Base-by-base conservation (phyloP, 2,888 invertebrate species). In the Cyrtodaria siliqua region DNA sequence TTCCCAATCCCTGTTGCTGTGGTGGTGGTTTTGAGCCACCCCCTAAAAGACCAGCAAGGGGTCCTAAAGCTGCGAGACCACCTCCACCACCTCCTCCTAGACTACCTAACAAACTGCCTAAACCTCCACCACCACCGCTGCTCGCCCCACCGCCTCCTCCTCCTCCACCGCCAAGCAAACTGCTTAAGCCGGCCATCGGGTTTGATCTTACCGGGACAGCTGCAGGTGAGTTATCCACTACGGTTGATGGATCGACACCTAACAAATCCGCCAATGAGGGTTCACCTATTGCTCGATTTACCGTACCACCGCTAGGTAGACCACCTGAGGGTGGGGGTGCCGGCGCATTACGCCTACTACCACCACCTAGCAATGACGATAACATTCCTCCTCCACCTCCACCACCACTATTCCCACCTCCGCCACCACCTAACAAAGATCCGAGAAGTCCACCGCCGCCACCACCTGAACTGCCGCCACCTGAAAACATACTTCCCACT, bases 191-290 rank as follows among this genome's bases (percentile, higher is more conserved):
- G 8, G 62, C 61, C 16, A 73, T 1, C 24, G 79, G 79, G 40
- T 68, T 72, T 23, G 42, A 56, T 20, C 61, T 61, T 2, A 63
- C 53, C 4, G 73, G 67, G 16, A 56, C 60, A n/a, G 76, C 80
- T 61, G 26, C 33, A 6, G 80, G 76, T 2, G 40, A 20, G n/a
- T 27, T 52, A 16, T 53, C 68, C n/a, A 67, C 40, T 14, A 62
- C 76, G 12, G 70, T 67, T n/a, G 70, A 62, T 6, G 80, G 80
- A 64, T 80, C 80, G n/a, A 80, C 80, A 18, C 80, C 80, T 18
- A 80, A 67, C 23, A 80, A 53, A 59, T 80, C 80, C 12, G 73
- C 80, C 26, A 80, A 24, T 16, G 72, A 70, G 1, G 80, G 80
- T 56, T 80, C 80, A 18, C 49, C 52, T 18, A 23, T 29, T 0